phyloP scores from a whole-genome alignment of 2,113 vertebrate species.

The Dicaeum eximium region DNA sequence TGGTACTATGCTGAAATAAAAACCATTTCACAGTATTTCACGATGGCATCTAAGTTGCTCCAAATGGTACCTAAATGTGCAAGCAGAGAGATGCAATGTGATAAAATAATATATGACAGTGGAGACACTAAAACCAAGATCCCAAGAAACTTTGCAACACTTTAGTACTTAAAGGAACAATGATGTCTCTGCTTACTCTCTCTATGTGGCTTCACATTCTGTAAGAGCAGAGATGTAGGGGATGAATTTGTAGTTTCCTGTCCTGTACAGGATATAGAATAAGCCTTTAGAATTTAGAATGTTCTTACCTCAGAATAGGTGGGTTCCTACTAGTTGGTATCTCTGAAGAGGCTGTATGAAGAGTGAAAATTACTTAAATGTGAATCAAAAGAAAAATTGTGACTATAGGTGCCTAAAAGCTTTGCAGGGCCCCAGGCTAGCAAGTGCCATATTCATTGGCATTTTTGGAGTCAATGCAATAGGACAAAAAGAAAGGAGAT shows the following conservation, averaged over 20 bases:
- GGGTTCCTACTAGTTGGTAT: not conserved
- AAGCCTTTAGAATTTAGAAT: not conserved
- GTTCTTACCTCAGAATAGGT: not conserved
- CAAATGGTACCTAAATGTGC: not conserved
- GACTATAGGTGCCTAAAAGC: not conserved
- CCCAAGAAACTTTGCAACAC: rapidly evolving
- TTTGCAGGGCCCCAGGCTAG: not conserved
- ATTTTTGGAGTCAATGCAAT: not conserved
- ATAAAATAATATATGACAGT: rapidly evolving
- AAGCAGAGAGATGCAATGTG: not conserved
- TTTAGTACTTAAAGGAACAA: not conserved
- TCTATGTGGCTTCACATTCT: not conserved
- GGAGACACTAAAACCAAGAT: not conserved
- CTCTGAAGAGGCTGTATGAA: not conserved
- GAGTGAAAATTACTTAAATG: not conserved
- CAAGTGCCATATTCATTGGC: not conserved
- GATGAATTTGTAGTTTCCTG: not conserved
- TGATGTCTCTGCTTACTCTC: not conserved
- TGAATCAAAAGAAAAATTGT: not conserved
- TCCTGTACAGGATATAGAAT: rapidly evolving
- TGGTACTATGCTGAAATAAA: not conserved
- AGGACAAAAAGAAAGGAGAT: not conserved
- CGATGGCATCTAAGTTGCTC: not conserved
- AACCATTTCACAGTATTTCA: not conserved
- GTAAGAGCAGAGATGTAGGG: not conserved